Conservation (phyloP, 2,113 vertebrate genomes). For the Caloenas nicobarica region DNA sequence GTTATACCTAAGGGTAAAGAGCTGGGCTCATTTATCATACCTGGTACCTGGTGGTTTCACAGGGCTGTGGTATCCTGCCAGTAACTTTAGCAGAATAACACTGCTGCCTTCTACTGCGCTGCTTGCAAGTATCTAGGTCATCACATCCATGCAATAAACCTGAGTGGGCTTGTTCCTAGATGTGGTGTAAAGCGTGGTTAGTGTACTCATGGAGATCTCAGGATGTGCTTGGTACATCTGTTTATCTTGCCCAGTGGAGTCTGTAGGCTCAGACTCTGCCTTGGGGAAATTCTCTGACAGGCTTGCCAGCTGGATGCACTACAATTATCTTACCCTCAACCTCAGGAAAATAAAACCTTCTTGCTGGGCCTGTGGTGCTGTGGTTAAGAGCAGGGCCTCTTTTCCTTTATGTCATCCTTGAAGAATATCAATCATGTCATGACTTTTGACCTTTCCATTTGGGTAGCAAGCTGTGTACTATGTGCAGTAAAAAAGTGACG, state of each 20-base stretch:
- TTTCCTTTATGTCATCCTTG: background rate
- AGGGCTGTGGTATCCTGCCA: background rate
- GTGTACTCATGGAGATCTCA: background rate
- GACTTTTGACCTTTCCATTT: background rate
- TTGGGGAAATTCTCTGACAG: conserved; percentile 41
- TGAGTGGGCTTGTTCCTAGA: conserved; percentile 8
- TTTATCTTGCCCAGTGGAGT: conserved; percentile 43
- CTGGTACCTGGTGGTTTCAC: background rate
- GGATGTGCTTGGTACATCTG: conserved; percentile 27
- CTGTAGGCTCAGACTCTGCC: conserved; percentile 24
- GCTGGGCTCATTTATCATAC: background rate
- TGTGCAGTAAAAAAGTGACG: background rate
- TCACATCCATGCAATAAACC: background rate
- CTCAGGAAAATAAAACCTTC: conserved; percentile 18
- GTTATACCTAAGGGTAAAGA: background rate
- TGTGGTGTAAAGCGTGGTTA: background rate
- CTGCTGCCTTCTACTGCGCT: background rate
- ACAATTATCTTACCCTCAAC: conserved; percentile 28
- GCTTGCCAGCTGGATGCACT: conserved; percentile 46
- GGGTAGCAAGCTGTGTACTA: background rate
- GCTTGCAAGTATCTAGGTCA: conserved; percentile 50
- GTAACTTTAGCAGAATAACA: background rate
- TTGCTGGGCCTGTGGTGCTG: background rate
- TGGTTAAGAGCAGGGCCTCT: background rate
- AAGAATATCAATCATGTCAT: background rate